Base-by-base conservation (phyloP, 2,797 vertebrate species). In the Microctenopoma steveboyesi region DNA sequence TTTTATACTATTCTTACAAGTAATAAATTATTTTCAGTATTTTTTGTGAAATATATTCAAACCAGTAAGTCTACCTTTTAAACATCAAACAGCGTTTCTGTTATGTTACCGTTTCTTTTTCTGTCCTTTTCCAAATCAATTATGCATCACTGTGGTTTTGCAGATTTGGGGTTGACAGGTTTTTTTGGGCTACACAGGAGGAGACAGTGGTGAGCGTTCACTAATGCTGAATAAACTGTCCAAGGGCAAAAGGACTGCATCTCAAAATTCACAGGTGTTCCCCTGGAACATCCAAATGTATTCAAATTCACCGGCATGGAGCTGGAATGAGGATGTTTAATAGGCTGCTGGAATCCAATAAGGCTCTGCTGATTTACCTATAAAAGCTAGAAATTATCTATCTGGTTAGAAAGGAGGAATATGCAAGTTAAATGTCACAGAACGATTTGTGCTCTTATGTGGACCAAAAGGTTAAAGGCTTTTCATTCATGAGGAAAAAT, bases 401-500 rank as follows among this genome's bases (percentile, higher is more conserved):
- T 60, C 43, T 33, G 4, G 47, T 56, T 74, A 81, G 58, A 79
- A 85, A 85, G 66, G 54, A 74, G 52, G 68, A 80, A 85, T 80
- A 76, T 86, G 72, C 74, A 86, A 83, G 82, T 85, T 72, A 88
- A 91, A 90, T 88, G 89, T 78, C 83, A 86, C 64, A 77, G 74
- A 84, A 86, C 49, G 43, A 82, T 84, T 86, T 64, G 64, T 80
- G 72, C 76, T 88, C 79, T 79, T 86, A 79, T 78, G 77, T 75
- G 47, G 87, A 87, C 83, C 83, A 83, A 91, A 89, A 92, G 83
- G 84, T 90, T 91, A 87, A 89, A 89, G 91, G 75, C 85, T 85
- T 91, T 92, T 88, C 88, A 89, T 90, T 89, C 90, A 91, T 73
- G 87, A 91, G 88, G 88, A 86, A 87, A 91, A 91, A 90, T 82